phyloP scores from a whole-genome alignment of 2,113 vertebrate genomes.

The Tinamus guttatus region DNA sequence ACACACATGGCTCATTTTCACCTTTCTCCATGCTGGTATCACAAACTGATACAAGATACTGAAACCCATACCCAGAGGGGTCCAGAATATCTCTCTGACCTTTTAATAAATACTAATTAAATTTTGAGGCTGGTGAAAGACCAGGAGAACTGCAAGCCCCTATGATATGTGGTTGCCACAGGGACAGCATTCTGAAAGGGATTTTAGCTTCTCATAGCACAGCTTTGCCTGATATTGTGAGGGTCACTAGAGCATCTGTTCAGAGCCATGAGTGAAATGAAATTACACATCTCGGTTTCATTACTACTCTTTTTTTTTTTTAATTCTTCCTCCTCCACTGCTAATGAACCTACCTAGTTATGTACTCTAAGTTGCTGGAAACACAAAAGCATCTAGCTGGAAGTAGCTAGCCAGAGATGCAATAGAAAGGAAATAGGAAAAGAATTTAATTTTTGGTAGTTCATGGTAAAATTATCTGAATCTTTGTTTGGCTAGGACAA shows the following conservation, averaged over 20 bases:
- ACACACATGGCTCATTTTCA: not conserved
- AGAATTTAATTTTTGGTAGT: not conserved
- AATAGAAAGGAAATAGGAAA: not conserved
- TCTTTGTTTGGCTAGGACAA: not conserved
- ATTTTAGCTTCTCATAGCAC: not conserved
- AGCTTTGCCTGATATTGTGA: not conserved
- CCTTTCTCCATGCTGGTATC: not conserved
- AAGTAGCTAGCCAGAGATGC: not conserved
- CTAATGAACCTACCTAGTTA: not conserved
- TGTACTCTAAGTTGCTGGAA: not conserved
- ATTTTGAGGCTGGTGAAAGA: not conserved
- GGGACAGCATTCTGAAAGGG: not conserved
- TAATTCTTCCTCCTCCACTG: accelerated
- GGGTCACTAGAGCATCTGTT: not conserved
- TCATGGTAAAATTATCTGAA: not conserved
- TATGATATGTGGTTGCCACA: not conserved
- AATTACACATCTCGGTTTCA: not conserved
- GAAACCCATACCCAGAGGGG: not conserved
- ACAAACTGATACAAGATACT: not conserved
- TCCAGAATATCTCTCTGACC: not conserved
- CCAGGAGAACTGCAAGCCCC: not conserved
- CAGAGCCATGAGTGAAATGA: not conserved
- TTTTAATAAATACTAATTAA: not conserved
- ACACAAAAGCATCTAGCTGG: not conserved
- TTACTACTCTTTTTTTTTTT: not conserved